Conservation (phyloP, 2,113 vertebrate species). For the Gorsachius goisagi region DNA sequence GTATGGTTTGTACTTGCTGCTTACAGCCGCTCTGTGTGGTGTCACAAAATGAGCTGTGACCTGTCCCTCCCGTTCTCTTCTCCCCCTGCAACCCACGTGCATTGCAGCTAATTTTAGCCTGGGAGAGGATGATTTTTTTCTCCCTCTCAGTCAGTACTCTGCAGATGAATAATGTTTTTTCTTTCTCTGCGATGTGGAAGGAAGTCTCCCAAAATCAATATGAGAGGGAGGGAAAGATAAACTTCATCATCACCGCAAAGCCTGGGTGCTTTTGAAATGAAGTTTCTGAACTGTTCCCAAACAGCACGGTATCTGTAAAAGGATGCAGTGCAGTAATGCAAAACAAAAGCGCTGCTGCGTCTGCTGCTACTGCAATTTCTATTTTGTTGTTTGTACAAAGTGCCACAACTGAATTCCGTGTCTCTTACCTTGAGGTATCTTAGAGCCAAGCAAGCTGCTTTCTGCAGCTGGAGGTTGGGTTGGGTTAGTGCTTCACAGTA, state of each 20-base stretch:
- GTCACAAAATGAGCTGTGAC: background rate
- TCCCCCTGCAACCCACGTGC: background rate
- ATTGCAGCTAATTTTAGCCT: background rate
- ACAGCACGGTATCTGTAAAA: background rate
- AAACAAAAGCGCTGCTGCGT: background rate
- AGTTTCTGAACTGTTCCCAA: background rate
- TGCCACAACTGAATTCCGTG: background rate
- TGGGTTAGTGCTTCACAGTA: constrained; percentile 90
- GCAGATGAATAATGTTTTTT: background rate
- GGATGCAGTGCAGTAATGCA: background rate
- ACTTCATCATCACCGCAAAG: background rate
- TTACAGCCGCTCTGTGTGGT: background rate
- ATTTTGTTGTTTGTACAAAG: background rate
- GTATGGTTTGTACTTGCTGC: background rate
- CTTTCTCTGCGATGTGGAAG: background rate
- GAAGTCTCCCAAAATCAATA: background rate
- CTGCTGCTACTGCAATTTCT: background rate
- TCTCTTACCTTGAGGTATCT: constrained; percentile 87
- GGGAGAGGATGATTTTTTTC: background rate
- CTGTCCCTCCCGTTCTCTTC: background rate
- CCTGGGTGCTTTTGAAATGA: background rate
- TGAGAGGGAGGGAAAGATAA: background rate
- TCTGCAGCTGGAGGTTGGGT: constrained; percentile 83
- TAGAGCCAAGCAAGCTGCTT: constrained; percentile 88
- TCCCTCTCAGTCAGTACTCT: background rate